Evolutionary conservation across 2,888 invertebrate genomes (phyloP).

Genomic region (Xylocampa areola): DNA sequence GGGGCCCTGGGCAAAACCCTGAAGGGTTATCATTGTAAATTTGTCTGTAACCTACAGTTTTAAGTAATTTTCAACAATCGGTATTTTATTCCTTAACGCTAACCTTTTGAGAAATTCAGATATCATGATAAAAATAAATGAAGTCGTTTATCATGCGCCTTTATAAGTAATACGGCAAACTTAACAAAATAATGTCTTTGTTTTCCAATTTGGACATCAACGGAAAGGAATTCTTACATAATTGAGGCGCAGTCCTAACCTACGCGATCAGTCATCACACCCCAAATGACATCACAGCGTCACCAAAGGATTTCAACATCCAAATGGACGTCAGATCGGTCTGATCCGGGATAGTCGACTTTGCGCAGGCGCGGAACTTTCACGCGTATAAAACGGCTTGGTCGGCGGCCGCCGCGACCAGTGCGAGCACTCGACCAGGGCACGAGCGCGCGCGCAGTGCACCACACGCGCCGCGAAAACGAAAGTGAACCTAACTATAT

Average conservation of each 20-base stretch:
- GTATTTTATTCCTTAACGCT: too few relatives aligned
- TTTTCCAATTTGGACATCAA: constrained; percentile 4
- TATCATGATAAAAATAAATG: too few relatives aligned
- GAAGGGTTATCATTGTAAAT: too few relatives aligned
- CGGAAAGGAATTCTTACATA: constrained; percentile 35
- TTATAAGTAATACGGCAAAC: neutral
- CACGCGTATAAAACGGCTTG: constrained; percentile 86
- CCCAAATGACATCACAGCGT: constrained; percentile 71
- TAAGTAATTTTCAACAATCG: too few relatives aligned
- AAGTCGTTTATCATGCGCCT: too few relatives aligned
- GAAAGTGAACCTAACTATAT: constrained; percentile 77
- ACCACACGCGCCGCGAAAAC: constrained; percentile 75
- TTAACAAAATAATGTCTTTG: constrained; percentile 17
- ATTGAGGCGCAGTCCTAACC: constrained; percentile 37
- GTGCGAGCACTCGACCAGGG: constrained; percentile 73
- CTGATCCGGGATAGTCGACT: constrained; percentile 82
- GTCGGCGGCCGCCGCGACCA: constrained; percentile 82
- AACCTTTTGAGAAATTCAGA: too few relatives aligned
- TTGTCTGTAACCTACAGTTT: too few relatives aligned
- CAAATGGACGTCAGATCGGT: constrained; percentile 70
- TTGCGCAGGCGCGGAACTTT: constrained; percentile 82
- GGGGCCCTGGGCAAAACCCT: too few relatives aligned
- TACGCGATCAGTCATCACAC: constrained; percentile 46
- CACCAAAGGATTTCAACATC: constrained; percentile 84
- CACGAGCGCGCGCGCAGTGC: constrained; percentile 69